Percentiles rank a stretch among this genome's conserved stretches.
Evolutionary conservation across 2,888 invertebrate species (phyloP).

Genomic region (Oegoconia quadripuncta): DNA sequence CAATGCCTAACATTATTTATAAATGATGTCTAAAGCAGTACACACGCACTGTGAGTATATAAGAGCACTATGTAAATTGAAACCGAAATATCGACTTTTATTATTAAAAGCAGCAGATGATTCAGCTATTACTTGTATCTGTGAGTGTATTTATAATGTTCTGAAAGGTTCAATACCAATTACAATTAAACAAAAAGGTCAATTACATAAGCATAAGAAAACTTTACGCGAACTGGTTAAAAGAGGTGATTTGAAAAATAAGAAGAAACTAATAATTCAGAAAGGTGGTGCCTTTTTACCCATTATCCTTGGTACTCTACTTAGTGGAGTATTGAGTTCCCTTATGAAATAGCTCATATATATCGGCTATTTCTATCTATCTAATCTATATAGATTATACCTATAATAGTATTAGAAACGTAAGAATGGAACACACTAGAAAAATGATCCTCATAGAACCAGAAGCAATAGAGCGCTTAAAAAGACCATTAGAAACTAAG

Average conservation of each 20-base stretch:
- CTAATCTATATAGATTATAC: too few species aligned
- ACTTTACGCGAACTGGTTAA: conserved; percentile 11
- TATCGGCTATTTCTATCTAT: too few species aligned
- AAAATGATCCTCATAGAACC: conserved; percentile 25
- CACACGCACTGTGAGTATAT: too few species aligned
- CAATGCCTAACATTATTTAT: too few species aligned
- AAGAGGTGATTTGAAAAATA: conserved; percentile 15
- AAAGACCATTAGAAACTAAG: conserved; percentile 7
- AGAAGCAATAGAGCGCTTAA: conserved; percentile 16
- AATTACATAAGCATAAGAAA: conserved; percentile 14
- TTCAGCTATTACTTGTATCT: conserved; percentile 25
- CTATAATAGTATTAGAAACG: too few species aligned
- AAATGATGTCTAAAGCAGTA: too few species aligned
- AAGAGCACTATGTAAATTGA: too few species aligned
- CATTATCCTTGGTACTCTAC: conserved; percentile 23
- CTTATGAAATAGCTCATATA: conserved; percentile 7
- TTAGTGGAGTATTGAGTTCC: conserved; percentile 19
- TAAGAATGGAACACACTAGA: conserved; percentile 16
- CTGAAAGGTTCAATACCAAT: conserved; percentile 14
- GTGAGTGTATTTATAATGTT: conserved; percentile 25
- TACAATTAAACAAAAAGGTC: conserved; percentile 9
- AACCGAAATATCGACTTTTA: conserved; percentile 22
- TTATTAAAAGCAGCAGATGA: conserved; percentile 23
- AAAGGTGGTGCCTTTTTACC: conserved; percentile 24
- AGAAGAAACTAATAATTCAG: conserved; percentile 23